These are phyloP conservation scores for Blastobasis adustella DNA, from an alignment of 2,888 invertebrate species.

Conservation along the genomic window DNA sequence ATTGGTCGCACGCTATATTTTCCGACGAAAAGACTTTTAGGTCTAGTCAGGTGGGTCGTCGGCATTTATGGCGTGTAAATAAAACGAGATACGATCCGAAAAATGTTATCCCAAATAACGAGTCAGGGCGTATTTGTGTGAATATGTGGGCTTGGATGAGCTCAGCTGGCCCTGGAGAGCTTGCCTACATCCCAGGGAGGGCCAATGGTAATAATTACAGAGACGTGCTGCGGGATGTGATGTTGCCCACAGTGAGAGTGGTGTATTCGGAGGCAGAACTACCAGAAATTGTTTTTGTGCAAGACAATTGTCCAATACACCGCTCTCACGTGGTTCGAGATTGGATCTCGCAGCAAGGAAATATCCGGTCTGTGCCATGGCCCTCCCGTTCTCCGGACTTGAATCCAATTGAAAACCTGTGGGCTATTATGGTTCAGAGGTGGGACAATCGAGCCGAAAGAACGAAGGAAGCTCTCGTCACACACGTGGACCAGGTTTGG, in stretches of 20 bases:
- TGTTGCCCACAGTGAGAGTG: neutral
- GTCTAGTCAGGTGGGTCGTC: constrained; percentile 11
- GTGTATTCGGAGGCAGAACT: constrained; percentile 9
- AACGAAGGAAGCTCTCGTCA: constrained; percentile 1
- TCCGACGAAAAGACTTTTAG: constrained; percentile 13
- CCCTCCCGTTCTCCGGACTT: constrained; percentile 10
- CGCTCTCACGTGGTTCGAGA: constrained; percentile 1
- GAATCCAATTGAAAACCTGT: constrained; percentile 10
- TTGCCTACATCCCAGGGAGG: too few relatives aligned
- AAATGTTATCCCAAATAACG: constrained; percentile 1
- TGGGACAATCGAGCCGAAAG: constrained; percentile 7
- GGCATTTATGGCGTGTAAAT: constrained; percentile 12
- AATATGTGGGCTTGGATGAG: constrained; percentile 11
- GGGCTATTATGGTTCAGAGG: constrained; percentile 10
- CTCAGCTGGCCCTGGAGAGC: neutral
- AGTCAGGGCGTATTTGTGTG: neutral
- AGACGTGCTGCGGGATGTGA: constrained; percentile 4
- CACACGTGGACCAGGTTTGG: constrained; percentile 2
- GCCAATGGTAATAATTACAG: neutral
- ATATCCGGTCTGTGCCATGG: constrained; percentile 2
- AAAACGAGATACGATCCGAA: constrained; percentile 7
- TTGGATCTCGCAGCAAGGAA: constrained; percentile 2
- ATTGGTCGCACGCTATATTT: constrained; percentile 15
- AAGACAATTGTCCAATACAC: constrained; percentile 13
- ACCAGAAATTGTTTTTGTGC: constrained; percentile 7